These are phyloP conservation scores for Phaethornis superciliosus DNA, from an alignment of 2,113 vertebrate genomes.

Conservation along the genomic window DNA sequence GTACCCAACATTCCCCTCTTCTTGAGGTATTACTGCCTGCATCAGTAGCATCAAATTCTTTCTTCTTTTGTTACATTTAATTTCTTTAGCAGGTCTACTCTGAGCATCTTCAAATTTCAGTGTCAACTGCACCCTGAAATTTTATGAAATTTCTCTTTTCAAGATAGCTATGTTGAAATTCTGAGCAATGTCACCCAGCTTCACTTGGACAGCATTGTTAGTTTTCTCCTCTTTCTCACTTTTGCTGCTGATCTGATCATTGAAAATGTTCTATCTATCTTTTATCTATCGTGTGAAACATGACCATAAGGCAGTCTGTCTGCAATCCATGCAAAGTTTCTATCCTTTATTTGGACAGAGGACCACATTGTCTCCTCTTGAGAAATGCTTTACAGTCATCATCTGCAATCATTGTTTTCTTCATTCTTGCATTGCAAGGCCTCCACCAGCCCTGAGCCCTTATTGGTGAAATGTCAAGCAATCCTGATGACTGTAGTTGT, in stretches of 20 bases:
- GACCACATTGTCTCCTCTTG: background rate
- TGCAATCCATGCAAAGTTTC: background rate
- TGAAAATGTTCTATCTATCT: background rate
- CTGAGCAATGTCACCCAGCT: background rate
- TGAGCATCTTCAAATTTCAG: background rate
- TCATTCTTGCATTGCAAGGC: background rate
- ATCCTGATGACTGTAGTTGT: background rate
- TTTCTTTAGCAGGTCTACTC: background rate
- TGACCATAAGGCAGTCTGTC: background rate
- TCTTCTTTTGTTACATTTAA: background rate
- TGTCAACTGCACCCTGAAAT: background rate
- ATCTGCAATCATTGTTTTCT: background rate
- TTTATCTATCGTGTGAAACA: background rate
- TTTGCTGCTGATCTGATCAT: background rate
- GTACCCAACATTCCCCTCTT: background rate
- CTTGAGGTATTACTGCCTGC: background rate
- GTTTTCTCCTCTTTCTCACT: background rate
- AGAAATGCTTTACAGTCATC: background rate
- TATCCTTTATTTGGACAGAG: background rate
- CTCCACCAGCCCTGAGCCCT: background rate
- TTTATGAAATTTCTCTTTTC: background rate
- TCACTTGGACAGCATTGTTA: background rate
- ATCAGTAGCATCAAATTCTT: background rate
- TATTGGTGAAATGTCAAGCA: background rate
- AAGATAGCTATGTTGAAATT: background rate